Conservation (phyloP, 2,888 invertebrate genomes). For the Smittia aterrima region DNA sequence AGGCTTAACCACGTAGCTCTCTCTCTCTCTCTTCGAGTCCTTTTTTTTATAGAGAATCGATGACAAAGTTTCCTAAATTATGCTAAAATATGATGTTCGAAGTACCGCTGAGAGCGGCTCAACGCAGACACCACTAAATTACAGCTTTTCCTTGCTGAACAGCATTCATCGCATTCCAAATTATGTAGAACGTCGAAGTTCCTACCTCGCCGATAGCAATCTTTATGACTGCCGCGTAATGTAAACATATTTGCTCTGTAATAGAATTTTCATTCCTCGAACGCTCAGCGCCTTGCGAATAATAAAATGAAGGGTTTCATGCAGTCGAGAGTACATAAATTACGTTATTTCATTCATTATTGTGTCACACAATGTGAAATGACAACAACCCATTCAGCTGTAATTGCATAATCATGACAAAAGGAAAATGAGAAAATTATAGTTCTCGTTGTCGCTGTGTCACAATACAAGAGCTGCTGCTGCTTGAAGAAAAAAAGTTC, state of each 20-base stretch:
- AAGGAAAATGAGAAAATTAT: slow-evolving; percentile 23
- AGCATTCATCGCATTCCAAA: slow-evolving; percentile 5
- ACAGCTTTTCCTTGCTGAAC: neutral
- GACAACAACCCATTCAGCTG: slow-evolving; percentile 37
- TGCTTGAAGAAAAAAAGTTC: too few species aligned
- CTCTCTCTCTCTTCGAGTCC: too few species aligned
- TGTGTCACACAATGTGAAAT: slow-evolving; percentile 38
- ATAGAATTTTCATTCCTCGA: slow-evolving; percentile 13
- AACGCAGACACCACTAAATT: slow-evolving; percentile 20
- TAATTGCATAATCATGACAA: slow-evolving; percentile 39
- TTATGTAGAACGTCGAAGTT: neutral
- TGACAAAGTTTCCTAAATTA: neutral
- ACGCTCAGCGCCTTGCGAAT: neutral
- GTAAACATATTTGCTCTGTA: slow-evolving; percentile 21
- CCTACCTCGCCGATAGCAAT: slow-evolving; percentile 3
- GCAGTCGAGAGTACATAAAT: slow-evolving; percentile 8
- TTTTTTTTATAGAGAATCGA: neutral
- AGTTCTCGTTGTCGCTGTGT: slow-evolving; percentile 3
- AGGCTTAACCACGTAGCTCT: too few species aligned
- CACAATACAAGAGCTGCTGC: too few species aligned
- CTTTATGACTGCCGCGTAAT: slow-evolving; percentile 17
- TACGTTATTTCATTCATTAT: slow-evolving; percentile 34
- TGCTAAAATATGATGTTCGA: neutral
- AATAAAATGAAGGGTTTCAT: neutral
- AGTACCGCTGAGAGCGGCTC: neutral